Percentiles rank a stretch among this genome's conserved stretches.
Evolutionary conservation across 1,140 invertebrate species (phyloP).

Genomic region (Olivierus martensii): DNA sequence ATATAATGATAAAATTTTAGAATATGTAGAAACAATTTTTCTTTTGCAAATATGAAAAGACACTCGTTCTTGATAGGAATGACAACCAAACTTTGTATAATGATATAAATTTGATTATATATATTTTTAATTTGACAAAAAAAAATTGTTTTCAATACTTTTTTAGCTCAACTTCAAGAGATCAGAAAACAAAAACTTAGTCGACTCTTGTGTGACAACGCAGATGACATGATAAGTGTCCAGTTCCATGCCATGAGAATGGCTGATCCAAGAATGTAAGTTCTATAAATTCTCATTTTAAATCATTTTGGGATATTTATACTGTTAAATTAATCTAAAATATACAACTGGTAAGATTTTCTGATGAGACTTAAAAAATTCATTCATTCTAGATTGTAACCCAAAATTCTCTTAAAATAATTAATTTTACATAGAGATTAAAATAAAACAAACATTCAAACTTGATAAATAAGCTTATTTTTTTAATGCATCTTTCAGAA

Average conservation of each 20-base stretch:
- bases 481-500: slow-evolving; percentile 21
- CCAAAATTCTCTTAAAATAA: neutral
- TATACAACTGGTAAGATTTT: neutral
- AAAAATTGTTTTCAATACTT: neutral
- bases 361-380: neutral
- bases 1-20: too few relatives aligned
- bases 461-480: neutral
- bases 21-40: too few relatives aligned
- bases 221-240: slow-evolving; percentile 40
- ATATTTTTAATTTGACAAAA: too few relatives aligned
- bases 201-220: slow-evolving; percentile 42
- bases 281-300: too few relatives aligned
- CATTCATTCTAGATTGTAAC: too few relatives aligned
- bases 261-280: slow-evolving; percentile 16
- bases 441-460: neutral
- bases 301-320: neutral
- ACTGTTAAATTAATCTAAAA: too few relatives aligned
- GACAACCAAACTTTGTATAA: too few relatives aligned
- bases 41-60: too few relatives aligned
- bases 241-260: slow-evolving; percentile 31
- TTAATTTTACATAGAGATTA: neutral
- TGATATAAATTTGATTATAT: too few relatives aligned
- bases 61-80: too few relatives aligned
- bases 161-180: slow-evolving; percentile 26
- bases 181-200: slow-evolving; percentile 39